Conservation (phyloP, 2,797 vertebrate species). For the Sandelia bainsii region DNA sequence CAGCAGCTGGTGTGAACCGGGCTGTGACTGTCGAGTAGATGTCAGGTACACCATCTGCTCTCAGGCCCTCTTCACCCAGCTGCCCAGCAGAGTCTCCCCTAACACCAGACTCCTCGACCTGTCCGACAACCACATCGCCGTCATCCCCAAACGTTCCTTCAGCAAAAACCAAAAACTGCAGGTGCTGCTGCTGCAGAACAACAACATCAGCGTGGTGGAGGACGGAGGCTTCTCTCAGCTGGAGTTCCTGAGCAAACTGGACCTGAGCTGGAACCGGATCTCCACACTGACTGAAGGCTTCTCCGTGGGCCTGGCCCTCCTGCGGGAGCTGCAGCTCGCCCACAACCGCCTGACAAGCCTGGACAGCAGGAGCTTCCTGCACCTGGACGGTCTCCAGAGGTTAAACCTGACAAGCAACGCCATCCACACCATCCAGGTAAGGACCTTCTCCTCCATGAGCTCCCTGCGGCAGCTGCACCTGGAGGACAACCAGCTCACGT, state of each 20-base stretch:
- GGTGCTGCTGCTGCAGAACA: constrained; percentile 83
- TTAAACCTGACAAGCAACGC: constrained; percentile 83
- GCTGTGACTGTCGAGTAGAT: constrained; percentile 78
- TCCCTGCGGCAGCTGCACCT: constrained; percentile 83
- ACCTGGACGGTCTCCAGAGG: constrained; percentile 84
- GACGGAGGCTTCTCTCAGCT: constrained; percentile 78
- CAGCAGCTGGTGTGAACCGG: constrained; percentile 52
- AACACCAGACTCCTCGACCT: constrained; percentile 84
- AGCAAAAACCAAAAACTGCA: constrained; percentile 76
- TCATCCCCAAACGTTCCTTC: constrained; percentile 68
- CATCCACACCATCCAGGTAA: constrained; percentile 77
- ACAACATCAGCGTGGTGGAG: constrained; percentile 78
- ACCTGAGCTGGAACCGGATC: constrained; percentile 86
- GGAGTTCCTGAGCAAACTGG: constrained; percentile 84
- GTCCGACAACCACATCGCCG: constrained; percentile 81
- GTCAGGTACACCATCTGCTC: constrained; percentile 84
- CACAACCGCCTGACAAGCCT: constrained; percentile 81
- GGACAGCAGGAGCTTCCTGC: constrained; percentile 73
- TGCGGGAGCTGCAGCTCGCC: constrained; percentile 82
- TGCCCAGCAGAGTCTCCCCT: constrained; percentile 71
- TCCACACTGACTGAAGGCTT: constrained; percentile 76
- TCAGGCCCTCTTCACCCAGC: constrained; percentile 51
- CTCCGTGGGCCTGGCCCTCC: constrained; percentile 78
- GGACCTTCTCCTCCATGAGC: constrained; percentile 83
- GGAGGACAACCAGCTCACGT: constrained; percentile 76